Base-by-base conservation (phyloP, 1,140 invertebrate species). In the Muscidifurax raptorellus region DNA sequence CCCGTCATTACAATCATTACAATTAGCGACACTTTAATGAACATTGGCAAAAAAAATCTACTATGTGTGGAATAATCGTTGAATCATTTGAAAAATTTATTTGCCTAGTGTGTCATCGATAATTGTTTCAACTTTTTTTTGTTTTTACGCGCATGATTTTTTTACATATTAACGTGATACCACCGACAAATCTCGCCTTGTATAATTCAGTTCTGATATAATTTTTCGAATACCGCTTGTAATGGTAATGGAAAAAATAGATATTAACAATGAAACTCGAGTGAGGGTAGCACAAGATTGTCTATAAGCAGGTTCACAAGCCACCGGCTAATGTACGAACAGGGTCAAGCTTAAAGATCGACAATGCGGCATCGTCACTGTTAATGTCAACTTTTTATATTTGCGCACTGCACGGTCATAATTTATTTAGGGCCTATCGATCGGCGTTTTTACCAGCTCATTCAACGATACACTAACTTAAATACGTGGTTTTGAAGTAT, bases 351-450 rank as follows among this genome's bases (percentile, higher is more conserved):
- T 59, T 72, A 59, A 84, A 84, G 82, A 84, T 72, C 28, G 66
- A 12, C 28, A 18, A 30, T 0, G 32, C 75, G 74, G 28, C 75
- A 22, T 59, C 76, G 66, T 76, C 76, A 79, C 15, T 67, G 40
- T 59, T 79, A 79, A 84, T 84, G 67, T 28, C 66, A 72, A 84
- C 76, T 72, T 84, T 78, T 84, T 84, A 79, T 72, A 59, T 79
- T 78, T 36, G 25, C 72, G 25, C 82, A 44, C 25, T 36, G 18
- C 15, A 47, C 40, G n/a, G 2, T 9, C 32, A 18, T 83, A n/a
- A 77, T 71, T 83, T 78, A 83, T 78, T 83, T 77, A 83, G 2
- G 0, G 7, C 18, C 0, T 4, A 83, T 83, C 28, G 82, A 83
- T 83, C 74, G 44, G 0, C 6, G 72, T 32, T 75, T 76, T 82